Conservation (phyloP, 37 sponge, comb jelly and placozoan genomes). For the Hormiphora californensis region DNA sequence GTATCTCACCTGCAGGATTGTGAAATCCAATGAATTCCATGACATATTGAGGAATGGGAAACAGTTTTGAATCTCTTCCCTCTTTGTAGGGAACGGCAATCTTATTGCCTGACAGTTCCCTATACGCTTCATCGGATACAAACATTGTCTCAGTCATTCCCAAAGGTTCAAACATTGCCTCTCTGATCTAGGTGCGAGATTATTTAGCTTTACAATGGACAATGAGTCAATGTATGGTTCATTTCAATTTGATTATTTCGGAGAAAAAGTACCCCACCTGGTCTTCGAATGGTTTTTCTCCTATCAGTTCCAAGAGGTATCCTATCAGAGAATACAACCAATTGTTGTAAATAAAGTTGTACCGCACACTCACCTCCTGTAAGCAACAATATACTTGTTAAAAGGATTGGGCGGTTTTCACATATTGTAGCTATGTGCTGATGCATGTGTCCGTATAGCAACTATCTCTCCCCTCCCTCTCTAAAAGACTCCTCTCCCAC, state of each 20-base stretch:
- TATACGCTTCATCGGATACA: neutral
- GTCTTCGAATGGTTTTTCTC: neutral
- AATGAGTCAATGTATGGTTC: too few relatives aligned
- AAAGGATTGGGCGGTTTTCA: too few relatives aligned
- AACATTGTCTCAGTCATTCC: neutral
- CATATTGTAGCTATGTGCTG: too few relatives aligned
- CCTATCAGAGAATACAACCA: conserved; percentile 11
- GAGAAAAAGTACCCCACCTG: neutral
- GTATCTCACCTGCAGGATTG: neutral
- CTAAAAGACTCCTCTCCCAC: too few relatives aligned
- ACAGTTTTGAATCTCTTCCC: neutral
- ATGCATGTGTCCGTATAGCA: too few relatives aligned
- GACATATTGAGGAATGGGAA: neutral
- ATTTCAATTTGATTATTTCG: too few relatives aligned
- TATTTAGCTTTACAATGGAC: too few relatives aligned
- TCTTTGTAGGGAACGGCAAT: conserved; percentile 1
- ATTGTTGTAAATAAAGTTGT: neutral
- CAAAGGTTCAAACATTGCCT: neutral
- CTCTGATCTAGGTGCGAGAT: neutral
- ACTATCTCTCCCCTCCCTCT: too few relatives aligned
- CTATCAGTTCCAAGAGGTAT: neutral
- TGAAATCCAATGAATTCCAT: neutral
- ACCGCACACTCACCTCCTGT: neutral
- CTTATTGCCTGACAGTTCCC: neutral
- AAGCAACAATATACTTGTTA: too few relatives aligned